A percentile compares a stretch with the other conserved stretches of the same genome.
Conservation (phyloP, 1,140 invertebrate genomes). For the Hydropsyche tenuis region DNA sequence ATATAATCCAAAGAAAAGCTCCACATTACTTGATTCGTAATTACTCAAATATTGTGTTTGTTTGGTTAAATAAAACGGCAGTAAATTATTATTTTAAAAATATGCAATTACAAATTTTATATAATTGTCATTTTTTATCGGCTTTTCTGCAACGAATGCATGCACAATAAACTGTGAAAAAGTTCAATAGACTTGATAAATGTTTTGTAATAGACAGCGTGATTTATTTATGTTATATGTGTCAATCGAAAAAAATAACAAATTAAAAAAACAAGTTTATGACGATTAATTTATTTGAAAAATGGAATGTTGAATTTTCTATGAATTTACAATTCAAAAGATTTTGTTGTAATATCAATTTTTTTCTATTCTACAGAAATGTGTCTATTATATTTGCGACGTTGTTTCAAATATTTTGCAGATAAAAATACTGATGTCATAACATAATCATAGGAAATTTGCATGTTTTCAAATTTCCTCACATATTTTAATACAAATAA, state of each 20-base stretch:
- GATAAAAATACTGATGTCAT: neutral
- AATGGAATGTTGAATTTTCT: no score
- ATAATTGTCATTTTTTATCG: neutral
- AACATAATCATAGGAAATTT: constrained; percentile 5
- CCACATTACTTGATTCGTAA: no score
- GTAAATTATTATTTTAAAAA: no score
- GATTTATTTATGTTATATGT: constrained; percentile 14
- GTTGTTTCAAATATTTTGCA: neutral
- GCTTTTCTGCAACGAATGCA: neutral
- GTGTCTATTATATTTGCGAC: neutral
- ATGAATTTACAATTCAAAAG: neutral
- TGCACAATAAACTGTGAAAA: constrained; percentile 9
- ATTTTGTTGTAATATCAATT: neutral
- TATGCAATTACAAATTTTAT: no score
- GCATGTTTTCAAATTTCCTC: no score
- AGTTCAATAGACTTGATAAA: constrained; percentile 34
- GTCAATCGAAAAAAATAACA: constrained; percentile 20
- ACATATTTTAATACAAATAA: no score
- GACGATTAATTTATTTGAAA: neutral
- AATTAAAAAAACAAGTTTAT: neutral
- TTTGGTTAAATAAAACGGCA: no score
- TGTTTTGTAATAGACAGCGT: neutral
- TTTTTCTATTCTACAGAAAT: neutral
- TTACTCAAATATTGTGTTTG: no score
- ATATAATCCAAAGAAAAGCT: no score